Evolutionary conservation across 2,797 vertebrate species (phyloP).

Genomic region (Phrynocephalus vlangalii): DNA sequence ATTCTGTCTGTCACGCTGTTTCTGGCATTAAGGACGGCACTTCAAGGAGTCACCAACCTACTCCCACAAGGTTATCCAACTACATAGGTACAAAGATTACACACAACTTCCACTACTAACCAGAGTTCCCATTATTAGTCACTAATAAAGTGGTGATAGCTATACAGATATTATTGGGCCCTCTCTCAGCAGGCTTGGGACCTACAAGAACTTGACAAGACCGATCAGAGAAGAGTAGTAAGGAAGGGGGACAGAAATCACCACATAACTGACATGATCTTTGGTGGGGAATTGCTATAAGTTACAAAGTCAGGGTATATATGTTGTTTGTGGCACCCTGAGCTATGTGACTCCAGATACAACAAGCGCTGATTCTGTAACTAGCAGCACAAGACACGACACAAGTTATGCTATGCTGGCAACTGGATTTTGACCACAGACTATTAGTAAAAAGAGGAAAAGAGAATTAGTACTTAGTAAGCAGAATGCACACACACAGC

Average conservation of each 20-base stretch:
- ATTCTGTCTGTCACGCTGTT: neutral
- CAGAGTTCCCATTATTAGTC: neutral
- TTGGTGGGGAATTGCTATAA: too few relatives aligned
- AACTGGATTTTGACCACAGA: neutral
- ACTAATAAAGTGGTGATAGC: neutral
- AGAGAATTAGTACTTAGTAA: neutral
- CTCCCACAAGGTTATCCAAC: neutral
- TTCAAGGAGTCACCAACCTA: neutral
- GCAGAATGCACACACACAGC: neutral
- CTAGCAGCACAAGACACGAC: too few relatives aligned
- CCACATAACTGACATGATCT: too few relatives aligned
- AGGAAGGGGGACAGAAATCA: neutral
- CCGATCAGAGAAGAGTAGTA: neutral
- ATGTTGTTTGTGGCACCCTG: too few relatives aligned
- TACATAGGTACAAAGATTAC: neutral
- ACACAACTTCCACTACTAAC: neutral
- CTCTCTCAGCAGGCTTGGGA: too few relatives aligned
- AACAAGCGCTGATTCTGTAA: neutral
- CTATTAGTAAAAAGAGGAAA: neutral
- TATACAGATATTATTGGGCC: neutral
- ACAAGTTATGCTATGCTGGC: too few relatives aligned
- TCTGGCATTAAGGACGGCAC: neutral
- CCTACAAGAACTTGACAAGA: neutral
- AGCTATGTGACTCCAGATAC: too few relatives aligned
- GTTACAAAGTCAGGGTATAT: too few relatives aligned